Base-by-base conservation (phyloP, 2,113 vertebrate species). In the Colinus virginianus region DNA sequence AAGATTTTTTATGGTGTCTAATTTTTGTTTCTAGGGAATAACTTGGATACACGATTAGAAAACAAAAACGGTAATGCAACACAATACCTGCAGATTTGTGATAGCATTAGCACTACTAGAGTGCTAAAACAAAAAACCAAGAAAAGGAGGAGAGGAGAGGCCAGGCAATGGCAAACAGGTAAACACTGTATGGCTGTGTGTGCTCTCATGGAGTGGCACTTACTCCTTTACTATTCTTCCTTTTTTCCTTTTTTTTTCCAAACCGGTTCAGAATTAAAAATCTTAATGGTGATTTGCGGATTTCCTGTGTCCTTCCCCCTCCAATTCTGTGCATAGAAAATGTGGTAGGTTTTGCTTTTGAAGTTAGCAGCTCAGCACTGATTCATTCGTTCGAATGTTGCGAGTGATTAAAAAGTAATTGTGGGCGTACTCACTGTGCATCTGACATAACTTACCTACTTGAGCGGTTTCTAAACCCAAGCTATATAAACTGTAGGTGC, bases 111-210 rank as follows among this genome's bases (percentile, higher is more conserved):
- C 71, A 96, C 98, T 79, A 99, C 98, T 97, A 98, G 98, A 96
- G 97, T 96, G 64, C 98, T 99, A 84, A 99, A 99, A 97, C 98
- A 99, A 95, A 99, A 99, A 98, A 90, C 97, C 83, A 99, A 98
- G 98, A 99, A 98, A 97, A 99, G 98, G 98, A 99, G 98, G 97
- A 98, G 98, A 97, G 99, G 99, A 90, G 99, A 99, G 82, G 96
- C 97, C 23, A 98, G 98, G 83, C 99, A 99, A 97, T 99, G 98
- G 98, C 99, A 99, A 98, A 99, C 99, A 96, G 99, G 99, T 99
- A 98, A 96, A 96, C 93, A 96, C 76, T 96, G 93, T 91, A 87
- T 67, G 92, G 91, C 63, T 89, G 85, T 77, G 88, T 22, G 19
- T 96, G 79, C 88, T 96, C 78, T 96, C 87, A 93, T 43, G 34